These are phyloP conservation scores for Nannospalax galili DNA, from an alignment of 2,113 vertebrate genomes.

Conservation along the genomic window DNA sequence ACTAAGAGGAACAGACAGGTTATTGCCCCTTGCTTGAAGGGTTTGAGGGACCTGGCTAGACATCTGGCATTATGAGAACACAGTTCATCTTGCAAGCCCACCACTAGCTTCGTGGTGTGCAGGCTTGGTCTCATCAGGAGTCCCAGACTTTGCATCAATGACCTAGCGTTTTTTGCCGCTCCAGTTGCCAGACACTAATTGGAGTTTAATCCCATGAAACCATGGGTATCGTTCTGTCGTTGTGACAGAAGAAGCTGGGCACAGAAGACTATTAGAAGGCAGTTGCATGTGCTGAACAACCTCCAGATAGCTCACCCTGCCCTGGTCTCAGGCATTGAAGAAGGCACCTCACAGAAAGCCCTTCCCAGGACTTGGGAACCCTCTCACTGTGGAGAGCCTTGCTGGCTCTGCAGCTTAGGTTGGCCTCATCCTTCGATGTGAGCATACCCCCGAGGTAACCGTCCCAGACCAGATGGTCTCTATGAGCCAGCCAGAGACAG, in stretches of 20 bases:
- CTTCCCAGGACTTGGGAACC: background rate
- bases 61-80: background rate
- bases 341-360: background rate
- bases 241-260: background rate
- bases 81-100: background rate
- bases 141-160: too few relatives aligned
- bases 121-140: too few relatives aligned
- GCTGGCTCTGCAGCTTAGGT: background rate
- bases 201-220: background rate
- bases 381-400: background rate
- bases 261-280: background rate
- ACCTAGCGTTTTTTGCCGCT: background rate
- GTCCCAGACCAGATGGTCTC: too few relatives aligned
- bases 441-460: background rate
- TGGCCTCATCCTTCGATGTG: background rate
- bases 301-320: background rate
- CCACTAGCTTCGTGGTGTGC: background rate
- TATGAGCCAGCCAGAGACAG: background rate
- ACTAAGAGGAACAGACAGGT: background rate
- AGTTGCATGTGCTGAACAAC: background rate
- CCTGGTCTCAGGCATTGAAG: background rate
- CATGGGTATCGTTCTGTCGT: background rate
- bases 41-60: background rate
- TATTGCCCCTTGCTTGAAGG: too few relatives aligned
- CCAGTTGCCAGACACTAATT: background rate